Percentiles rank a stretch among this genome's conserved stretches.
These are phyloP conservation scores for Adelognathus sp. DNA, from an alignment of 2,888 invertebrate species.

Conservation along the genomic window DNA sequence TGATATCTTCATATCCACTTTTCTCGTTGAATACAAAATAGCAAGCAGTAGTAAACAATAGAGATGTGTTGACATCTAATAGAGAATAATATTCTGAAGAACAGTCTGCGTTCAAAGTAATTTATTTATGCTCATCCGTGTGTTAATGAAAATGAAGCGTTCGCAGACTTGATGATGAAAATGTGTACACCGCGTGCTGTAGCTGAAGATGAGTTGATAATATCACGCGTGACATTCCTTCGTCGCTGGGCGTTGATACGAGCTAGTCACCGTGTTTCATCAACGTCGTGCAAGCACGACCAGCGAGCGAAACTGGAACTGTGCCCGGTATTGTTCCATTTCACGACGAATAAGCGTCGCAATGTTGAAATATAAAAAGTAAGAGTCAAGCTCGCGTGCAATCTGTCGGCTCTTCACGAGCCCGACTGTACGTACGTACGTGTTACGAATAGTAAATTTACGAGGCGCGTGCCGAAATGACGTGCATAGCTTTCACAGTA, in stretches of 20 bases:
- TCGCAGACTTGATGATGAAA: background rate
- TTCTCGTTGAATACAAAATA: no score
- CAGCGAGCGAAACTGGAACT: background rate
- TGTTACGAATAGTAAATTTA: slow-evolving; percentile 43
- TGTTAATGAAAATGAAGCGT: background rate
- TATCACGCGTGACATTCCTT: background rate
- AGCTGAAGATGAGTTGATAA: background rate
- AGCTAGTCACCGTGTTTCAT: slow-evolving; percentile 13
- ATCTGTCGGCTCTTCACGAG: slow-evolving; percentile 41
- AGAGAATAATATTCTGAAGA: no score
- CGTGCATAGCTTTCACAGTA: background rate
- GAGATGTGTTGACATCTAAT: no score
- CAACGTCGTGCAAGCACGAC: slow-evolving; percentile 6
- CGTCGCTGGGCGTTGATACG: background rate
- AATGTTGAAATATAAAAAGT: slow-evolving; percentile 32
- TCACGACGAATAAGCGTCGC: slow-evolving; percentile 10
- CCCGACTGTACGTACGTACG: slow-evolving; percentile 22
- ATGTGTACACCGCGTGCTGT: background rate
- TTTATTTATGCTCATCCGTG: no score
- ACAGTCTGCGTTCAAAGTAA: no score
- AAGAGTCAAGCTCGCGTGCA: slow-evolving; percentile 35
- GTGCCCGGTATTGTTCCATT: background rate
- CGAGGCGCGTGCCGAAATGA: slow-evolving; percentile 43
- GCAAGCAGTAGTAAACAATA: no score
- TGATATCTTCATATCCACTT: no score